Evolutionary conservation across 1,140 invertebrate genomes (phyloP), one percentile per base, ranked within the genome.

Genomic region (Ditylenchus dipsaci): DNA sequence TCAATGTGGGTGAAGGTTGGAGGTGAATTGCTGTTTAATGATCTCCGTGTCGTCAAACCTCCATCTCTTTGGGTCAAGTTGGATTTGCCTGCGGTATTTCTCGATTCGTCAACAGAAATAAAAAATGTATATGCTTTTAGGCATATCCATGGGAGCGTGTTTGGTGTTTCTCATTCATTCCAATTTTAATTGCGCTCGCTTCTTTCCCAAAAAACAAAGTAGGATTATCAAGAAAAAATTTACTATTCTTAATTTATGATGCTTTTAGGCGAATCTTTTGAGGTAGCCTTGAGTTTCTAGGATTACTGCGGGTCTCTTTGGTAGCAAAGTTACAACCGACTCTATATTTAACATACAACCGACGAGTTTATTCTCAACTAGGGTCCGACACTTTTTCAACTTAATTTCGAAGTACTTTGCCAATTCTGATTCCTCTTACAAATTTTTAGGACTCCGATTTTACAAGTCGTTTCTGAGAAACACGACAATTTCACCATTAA

Each of bases 1-100:
- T 87, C 89, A 68, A 93, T 96, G 91, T 84, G 93, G 78, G 88
- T 91, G 63, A 95, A 95, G 85, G 85, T 96, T 74, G 90, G 89
- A 57, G 90, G 91, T 45, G 91, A 93, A 84, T 90, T 95, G 79
- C 87, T 95, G 78, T 92, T 94, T 85, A 88, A 93, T 84, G 90
- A 95, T 84, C 94, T 95, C 85, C 90, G 93, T 78, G 86, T 95
- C 80, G 91, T 93, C 87, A 66, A 72, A 9, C 67, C 74, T 19
- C 56, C 68, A n/a, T 19, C 38, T 17, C 33, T 61, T 19, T 90
- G 95, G 82, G 91, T 94, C 86, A 91, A 93, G 84, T 85, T 95
- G 73, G 89, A 91, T 86, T 88, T 95, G 84, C 93, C 93, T 76
- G 89, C 90, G 88, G 33, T 38, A 38, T 38, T 38, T 5, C 11